Evolutionary conservation across 2,888 invertebrate species (phyloP), one percentile per base, ranked within the genome.

Genomic region (Dasysyrphus albostriatus): DNA sequence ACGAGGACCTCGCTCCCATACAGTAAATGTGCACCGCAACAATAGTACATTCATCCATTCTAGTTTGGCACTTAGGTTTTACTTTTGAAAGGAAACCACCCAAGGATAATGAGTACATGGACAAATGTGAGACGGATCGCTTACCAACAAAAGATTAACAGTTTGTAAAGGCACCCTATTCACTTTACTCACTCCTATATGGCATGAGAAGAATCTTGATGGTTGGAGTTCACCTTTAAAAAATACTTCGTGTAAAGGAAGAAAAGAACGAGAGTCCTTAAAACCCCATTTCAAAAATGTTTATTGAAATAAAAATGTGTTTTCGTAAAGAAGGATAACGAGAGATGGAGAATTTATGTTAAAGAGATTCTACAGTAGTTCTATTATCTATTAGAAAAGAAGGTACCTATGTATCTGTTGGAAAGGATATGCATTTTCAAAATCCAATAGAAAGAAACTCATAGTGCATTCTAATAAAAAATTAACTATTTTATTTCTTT

Each of bases 141-240:
- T 82, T 82, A 56, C 73, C 49, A 77, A 74, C 85, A 81, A 82
- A 82, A 77, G 85, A 82, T 85, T 74, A 74, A 72, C 44, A 39
- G 42, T 42, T 47, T 6, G 6, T 42, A 12, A 3, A 19, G 10
- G 44, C 32, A 32, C 16, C 39, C 61, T 61, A 19, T 39, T 19
- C 24, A 14, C 39, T 24, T 10, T 3, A n/a, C 9, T 14, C 7
- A 14, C n/a, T 58, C n/a, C 9, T 12, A 29, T 14, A 29, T 14
- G 39, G 61, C 8, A 24, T 24, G 39, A 42, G n/a, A 61, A 19
- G 39, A 37, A 61, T 12, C 19, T 61, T 19, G 19, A 39, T 54
- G 10, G 16, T 51, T 34, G 24, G 16, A 49, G 39, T 16, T 32
- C 44, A 49, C 1, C 19, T 49, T 10, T 5, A 19, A 49, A 19